phyloP scores from a whole-genome alignment of 2,888 invertebrate genomes.

The Oscheius sp. region DNA sequence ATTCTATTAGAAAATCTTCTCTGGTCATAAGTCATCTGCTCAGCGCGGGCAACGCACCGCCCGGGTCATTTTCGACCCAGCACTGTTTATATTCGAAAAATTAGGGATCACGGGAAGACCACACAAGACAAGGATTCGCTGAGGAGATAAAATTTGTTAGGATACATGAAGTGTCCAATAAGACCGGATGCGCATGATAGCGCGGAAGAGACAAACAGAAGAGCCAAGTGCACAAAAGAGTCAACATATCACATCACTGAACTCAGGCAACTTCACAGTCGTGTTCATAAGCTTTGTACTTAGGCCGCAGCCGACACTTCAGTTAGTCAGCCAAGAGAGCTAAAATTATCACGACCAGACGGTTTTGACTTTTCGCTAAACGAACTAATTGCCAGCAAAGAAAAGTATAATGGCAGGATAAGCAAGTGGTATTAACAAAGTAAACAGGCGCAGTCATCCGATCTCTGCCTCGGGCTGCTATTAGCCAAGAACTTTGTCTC shows the following conservation, averaged over 20 bases:
- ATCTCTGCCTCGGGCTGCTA: constrained; percentile 23
- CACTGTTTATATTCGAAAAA: too few relatives aligned
- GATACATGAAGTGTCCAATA: constrained; percentile 21
- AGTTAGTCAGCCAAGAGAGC: background rate
- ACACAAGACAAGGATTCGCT: too few relatives aligned
- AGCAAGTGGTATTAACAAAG: constrained; percentile 29
- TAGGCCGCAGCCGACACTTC: too few relatives aligned
- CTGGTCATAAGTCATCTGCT: too few relatives aligned
- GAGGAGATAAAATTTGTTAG: constrained; percentile 1
- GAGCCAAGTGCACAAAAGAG: constrained; percentile 30
- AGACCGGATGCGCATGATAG: constrained; percentile 35
- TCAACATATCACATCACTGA: constrained; percentile 32
- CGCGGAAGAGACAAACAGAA: constrained; percentile 32
- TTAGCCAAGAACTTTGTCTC: constrained; percentile 21
- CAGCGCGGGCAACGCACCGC: too few relatives aligned
- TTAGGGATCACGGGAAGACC: too few relatives aligned
- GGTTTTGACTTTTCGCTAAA: constrained; percentile 1
- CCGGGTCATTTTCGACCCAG: too few relatives aligned
- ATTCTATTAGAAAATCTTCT: background rate
- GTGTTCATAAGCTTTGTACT: constrained; percentile 7
- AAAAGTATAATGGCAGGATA: constrained; percentile 10
- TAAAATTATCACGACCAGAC: constrained; percentile 1
- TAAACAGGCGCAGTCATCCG: constrained; percentile 25
- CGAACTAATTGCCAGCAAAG: background rate
- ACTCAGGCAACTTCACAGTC: constrained; percentile 18